Evolutionary conservation across 2,797 vertebrate species (phyloP).

Genomic region (Notolepis coatsorum): DNA sequence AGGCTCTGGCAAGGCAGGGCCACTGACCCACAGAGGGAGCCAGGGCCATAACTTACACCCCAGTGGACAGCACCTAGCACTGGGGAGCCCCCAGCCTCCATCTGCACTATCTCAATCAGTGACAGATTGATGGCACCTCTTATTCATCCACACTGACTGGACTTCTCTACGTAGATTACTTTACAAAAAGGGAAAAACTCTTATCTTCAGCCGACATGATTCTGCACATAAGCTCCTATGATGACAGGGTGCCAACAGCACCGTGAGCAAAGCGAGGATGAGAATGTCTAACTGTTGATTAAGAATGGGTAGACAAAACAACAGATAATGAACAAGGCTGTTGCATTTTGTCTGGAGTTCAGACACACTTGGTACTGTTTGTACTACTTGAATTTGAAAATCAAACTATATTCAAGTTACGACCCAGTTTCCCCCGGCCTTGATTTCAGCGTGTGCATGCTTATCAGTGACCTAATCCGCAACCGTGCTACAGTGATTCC

Average conservation of each 20-base stretch:
- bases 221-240: slow-evolving; percentile 61
- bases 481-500: not conserved
- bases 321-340: slow-evolving; percentile 23
- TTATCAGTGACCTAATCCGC: slow-evolving; percentile 13
- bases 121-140: slow-evolving; percentile 84
- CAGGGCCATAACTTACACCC: slow-evolving; percentile 88
- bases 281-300: slow-evolving; percentile 54
- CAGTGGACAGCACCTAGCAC: slow-evolving; percentile 85
- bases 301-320: no score
- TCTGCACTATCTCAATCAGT: slow-evolving; percentile 87
- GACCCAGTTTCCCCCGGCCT: slow-evolving; percentile 9
- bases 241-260: slow-evolving; percentile 49
- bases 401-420: slow-evolving; percentile 18
- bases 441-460: not conserved
- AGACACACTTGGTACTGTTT: no score
- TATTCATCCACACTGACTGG: slow-evolving; percentile 80
- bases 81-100: slow-evolving; percentile 82
- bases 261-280: slow-evolving; percentile 49
- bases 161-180: slow-evolving; percentile 65
- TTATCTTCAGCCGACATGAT: slow-evolving; percentile 46
- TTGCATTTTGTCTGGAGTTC: slow-evolving; percentile 15
- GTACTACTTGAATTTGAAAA: slow-evolving; percentile 20
- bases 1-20: slow-evolving; percentile 89
- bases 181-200: slow-evolving; percentile 73
- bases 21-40: slow-evolving; percentile 94